These are phyloP conservation scores for Saccopteryx bilineata DNA, from an alignment of 2,113 vertebrate genomes.

Conservation along the genomic window DNA sequence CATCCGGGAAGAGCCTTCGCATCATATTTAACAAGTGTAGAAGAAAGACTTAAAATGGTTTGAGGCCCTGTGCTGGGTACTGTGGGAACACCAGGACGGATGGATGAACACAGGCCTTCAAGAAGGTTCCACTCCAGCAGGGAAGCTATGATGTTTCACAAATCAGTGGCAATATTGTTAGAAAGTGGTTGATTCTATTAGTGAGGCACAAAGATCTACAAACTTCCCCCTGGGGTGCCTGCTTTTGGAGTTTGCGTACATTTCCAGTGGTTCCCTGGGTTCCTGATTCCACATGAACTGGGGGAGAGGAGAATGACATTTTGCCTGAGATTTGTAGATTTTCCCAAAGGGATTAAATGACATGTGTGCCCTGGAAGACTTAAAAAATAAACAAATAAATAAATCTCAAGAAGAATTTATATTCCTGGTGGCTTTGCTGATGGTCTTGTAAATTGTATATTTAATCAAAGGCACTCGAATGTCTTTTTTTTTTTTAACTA, in stretches of 20 bases:
- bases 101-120: constrained; percentile 2
- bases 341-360: constrained; percentile 60
- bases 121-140: constrained; percentile 25
- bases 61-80: not conserved
- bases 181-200: constrained; percentile 50
- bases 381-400: constrained; percentile 65
- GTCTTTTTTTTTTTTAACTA: constrained; percentile 77
- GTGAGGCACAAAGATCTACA: not conserved
- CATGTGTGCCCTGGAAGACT: constrained; percentile 32
- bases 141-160: constrained; percentile 29
- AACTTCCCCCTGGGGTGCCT: not conserved
- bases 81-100: not conserved
- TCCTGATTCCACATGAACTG: constrained; percentile 9
- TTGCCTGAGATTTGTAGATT: constrained; percentile 63
- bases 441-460: constrained; percentile 82
- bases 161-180: constrained; percentile 32
- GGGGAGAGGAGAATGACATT: not conserved
- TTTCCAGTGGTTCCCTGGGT: constrained; percentile 12
- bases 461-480: constrained; percentile 80
- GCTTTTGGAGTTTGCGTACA: not conserved
- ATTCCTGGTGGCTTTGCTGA: constrained; percentile 76
- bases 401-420: constrained; percentile 75
- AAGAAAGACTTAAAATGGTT: not conserved
- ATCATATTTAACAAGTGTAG: not conserved
- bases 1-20: not conserved